phyloP scores from a whole-genome alignment of 2,888 invertebrate species.

The Macaria notata region DNA sequence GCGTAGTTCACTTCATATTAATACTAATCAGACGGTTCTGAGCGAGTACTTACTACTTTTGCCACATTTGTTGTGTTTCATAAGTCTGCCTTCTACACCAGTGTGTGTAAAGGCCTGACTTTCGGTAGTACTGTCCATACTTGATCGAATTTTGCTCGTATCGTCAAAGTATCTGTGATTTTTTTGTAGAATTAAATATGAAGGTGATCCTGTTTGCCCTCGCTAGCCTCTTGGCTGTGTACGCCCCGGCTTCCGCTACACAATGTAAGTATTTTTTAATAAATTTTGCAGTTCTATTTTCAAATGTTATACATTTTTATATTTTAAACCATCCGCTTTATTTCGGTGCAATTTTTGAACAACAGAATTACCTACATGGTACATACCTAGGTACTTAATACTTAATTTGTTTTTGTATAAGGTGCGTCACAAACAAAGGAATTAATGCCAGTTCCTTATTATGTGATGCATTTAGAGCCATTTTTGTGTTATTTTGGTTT shows the following conservation, averaged over 20 bases:
- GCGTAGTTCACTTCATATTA: slow-evolving; percentile 74
- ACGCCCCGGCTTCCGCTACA: slow-evolving; percentile 77
- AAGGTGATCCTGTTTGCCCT: slow-evolving; percentile 79
- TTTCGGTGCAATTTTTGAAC: no score
- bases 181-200: slow-evolving; percentile 72
- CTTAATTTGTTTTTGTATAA: no score
- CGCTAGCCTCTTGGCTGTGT: slow-evolving; percentile 73
- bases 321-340: no score
- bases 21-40: slow-evolving; percentile 55
- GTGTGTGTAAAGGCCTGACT: slow-evolving; percentile 93
- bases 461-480: no score
- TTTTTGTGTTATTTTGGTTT: no score
- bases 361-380: no score
- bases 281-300: not conserved
- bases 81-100: slow-evolving; percentile 92
- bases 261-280: slow-evolving; percentile 84
- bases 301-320: not conserved
- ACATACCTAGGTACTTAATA: no score
- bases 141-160: slow-evolving; percentile 36
- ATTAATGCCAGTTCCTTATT: no score
- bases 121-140: slow-evolving; percentile 51
- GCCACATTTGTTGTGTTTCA: slow-evolving; percentile 56
- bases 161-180: slow-evolving; percentile 80
- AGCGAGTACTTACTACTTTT: slow-evolving; percentile 46
- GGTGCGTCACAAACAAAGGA: no score